These are phyloP conservation scores for Drosophila meridiana DNA, from an alignment of 2,888 invertebrate species.

Conservation along the genomic window DNA sequence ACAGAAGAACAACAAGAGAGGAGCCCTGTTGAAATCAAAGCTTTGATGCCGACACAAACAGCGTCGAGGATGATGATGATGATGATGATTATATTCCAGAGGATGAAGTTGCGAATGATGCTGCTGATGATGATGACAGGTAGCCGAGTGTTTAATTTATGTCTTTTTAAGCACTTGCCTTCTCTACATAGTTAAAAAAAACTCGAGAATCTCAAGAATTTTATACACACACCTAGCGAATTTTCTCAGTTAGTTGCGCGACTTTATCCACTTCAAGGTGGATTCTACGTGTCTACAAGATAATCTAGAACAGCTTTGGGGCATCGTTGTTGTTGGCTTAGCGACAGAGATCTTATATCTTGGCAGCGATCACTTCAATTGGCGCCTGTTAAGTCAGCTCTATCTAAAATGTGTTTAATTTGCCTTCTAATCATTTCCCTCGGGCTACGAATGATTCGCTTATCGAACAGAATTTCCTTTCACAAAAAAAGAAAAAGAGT, in stretches of 20 bases:
- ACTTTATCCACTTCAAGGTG: constrained; percentile 13
- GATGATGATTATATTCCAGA: constrained; percentile 24
- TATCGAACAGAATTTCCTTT: constrained; percentile 34
- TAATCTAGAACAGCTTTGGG: constrained; percentile 14
- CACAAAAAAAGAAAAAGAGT: constrained; percentile 12
- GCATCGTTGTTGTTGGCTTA: constrained; percentile 7
- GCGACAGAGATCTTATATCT: constrained; percentile 17
- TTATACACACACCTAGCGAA: constrained; percentile 11
- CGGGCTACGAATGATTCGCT: constrained; percentile 2
- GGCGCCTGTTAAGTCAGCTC: constrained; percentile 34
- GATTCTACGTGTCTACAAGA: constrained; percentile 21
- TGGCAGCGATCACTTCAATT: not conserved
- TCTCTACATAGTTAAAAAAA: constrained; percentile 18
- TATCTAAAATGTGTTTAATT: constrained; percentile 22
- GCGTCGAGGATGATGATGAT: constrained; percentile 17
- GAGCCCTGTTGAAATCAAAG: constrained; percentile 77
- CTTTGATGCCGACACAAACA: constrained; percentile 72
- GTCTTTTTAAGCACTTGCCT: constrained; percentile 78
- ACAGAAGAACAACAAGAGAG: constrained; percentile 50
- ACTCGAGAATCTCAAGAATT: constrained; percentile 35
- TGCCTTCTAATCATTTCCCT: constrained; percentile 15
- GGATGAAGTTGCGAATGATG: constrained; percentile 34
- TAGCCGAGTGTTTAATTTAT: constrained; percentile 79
- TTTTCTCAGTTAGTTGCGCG: constrained; percentile 39
- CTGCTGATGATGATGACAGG: constrained; percentile 75